Evolutionary conservation across 2,797 vertebrate genomes (phyloP), one percentile per base, ranked within the genome.

Genomic region (Artibeus lituratus): DNA sequence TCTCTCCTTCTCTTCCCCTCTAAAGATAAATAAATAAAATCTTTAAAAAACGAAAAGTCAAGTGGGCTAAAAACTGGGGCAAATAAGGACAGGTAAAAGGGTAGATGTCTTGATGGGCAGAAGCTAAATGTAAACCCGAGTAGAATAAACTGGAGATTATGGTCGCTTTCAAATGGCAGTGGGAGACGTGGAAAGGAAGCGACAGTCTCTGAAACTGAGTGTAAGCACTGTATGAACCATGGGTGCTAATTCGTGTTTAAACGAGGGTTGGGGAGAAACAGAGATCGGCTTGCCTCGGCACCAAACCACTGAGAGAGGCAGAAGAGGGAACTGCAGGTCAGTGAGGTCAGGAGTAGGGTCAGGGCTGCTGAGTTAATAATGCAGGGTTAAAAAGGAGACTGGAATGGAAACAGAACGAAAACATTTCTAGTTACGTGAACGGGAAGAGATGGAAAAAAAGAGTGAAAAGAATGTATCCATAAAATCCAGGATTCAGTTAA

Each of bases 401-500:
- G 35, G 32, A 69, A 59, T 1, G 11, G 21, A 73, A 65, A 51
- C 42, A 77, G 39, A 92, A 73, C 11, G 21, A 53, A 89, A 78
- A 80, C 35, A 67, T 29, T 69, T 82, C 49, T 90, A 53, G 26
- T 37, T 77, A 35, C 15, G 87, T 19, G 9, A 74, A 47, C 39
- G 3, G 16, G 8, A 92, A 87, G 11, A 92, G 18, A 92, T 10
- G 32, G 42, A 37, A 72, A 32, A 32, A 65, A 73, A 35, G 11
- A 74, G 24, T 22, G 26, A 67, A 26, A 78, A 70, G 14, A 16
- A 26, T 5, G 1, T 12, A 24, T 32, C 18, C 9, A 10, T 14
- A 22, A 77, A 78, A 95, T 37, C 14, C 2, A 69, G 88, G 53
- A 94, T 49, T 76, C 44, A 74, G 53, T 78, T 88, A 49, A 59